Base-by-base conservation (phyloP, 1,140 invertebrate genomes). In the Drosophila lacertosa region DNA sequence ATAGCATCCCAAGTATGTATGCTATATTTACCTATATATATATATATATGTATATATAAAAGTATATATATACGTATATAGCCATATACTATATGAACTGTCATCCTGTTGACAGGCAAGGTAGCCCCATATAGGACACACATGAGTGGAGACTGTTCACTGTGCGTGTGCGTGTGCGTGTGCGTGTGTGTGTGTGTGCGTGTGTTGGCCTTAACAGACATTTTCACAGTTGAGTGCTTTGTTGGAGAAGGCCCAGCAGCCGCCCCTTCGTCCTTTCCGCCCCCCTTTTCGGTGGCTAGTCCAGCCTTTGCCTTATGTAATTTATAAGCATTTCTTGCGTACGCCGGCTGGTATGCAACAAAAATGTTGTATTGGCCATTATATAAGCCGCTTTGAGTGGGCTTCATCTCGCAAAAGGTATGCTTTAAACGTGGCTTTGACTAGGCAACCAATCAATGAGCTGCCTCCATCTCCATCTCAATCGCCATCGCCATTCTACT, bases 161-260 rank as follows among this genome's bases (percentile, higher is more conserved):
- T 66, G 74, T 83, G 77, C 22, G 37, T 77, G 65, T 74, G 20
- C 20, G 78, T 58, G 59, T 45, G 55, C 37, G 40, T 53, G 50
- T 58, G 59, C 44, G 55, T 45, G 40, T 53, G 50, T 45, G 47
- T 76, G 71, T 70, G 74, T 84, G 74, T 67, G 73, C 74, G 77
- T 70, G 68, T 81, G 80, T 80, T 74, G 67, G 83, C 82, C 78
- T 89, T 82, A 82, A 78, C 82, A 88, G 83, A 89, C 78, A 89
- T 88, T 89, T 88, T 88, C 83, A 88, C 78, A 89, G 82, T 89
- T 78, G 82, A 88, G 82, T 89, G 82, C 78, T 79, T 88, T 86
- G 74, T 80, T 86, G 39, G 33, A 37, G 47, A 42, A 75, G 74
- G 76, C 76, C 37, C 65, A 79, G 70, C 80, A 40, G 62, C 69